Evolutionary conservation across 2,113 vertebrate species (phyloP), one percentile per base, ranked within the genome.

Genomic region (Gobio gobio): DNA sequence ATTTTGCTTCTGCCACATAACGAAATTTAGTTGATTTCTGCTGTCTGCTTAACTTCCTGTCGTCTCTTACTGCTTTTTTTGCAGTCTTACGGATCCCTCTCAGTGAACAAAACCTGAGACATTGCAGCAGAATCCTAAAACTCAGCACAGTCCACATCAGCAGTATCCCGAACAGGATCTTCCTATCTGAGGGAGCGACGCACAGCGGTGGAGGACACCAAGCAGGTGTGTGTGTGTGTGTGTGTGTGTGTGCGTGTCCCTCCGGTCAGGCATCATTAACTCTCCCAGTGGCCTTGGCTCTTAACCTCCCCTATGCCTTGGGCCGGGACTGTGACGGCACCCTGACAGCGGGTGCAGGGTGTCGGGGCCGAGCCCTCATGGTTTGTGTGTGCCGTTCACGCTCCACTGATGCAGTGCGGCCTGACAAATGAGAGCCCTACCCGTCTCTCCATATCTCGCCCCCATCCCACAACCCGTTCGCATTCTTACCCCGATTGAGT

Each of bases 211-310:
- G 68, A 86, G 59, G 81, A 83, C 81, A 78, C 43, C 54, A 72
- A 66, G 40, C 76, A 86, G 85, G 82, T 82, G 64, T 84, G 83
- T 45, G 47, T 83, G 64, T 78, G 40, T 85, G 83, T n/a, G n/a
- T n/a, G 63, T 82, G 59, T 70, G 61, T 83, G 72, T 63, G 82
- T 63, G 70, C 43, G 54, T 82, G 63, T 58, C 54, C 78, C 77
- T 51, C 86, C 68, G 74, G 82, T 89, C 85, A 88, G 43, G 79
- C 88, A 88, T 80, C 86, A 87, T 86, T 90, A 88, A 82, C 78
- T 82, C 78, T 83, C 82, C 70, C 85, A 24, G 83, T 85, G 85
- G 89, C 74, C 82, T 76, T 86, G 72, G 68, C 88, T 86, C 83
- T 86, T 88, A 80, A 86, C 83, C 61, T 72, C 70, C 85, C 86